phyloP scores from a whole-genome alignment of 30 jellyfish, hydroid and myxozoan genomes.

The Aurelia sp. region DNA sequence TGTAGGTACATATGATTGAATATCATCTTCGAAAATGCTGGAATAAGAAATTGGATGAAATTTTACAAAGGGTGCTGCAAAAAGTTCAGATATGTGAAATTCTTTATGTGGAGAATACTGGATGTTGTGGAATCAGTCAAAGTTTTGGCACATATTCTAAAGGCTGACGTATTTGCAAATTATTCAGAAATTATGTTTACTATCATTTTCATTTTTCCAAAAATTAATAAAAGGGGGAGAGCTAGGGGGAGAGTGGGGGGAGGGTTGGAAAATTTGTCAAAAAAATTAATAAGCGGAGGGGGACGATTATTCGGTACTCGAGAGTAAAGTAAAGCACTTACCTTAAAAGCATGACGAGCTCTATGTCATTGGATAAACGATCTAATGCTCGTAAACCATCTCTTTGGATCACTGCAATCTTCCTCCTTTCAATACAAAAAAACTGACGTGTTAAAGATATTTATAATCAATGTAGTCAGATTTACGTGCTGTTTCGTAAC shows the following conservation, averaged over 20 bases:
- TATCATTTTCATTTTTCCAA: too few relatives aligned
- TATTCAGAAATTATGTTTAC: too few relatives aligned
- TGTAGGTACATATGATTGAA: conserved; percentile 81
- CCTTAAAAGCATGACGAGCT: conserved; percentile 94
- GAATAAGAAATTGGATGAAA: neutral
- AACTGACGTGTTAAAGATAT: neutral
- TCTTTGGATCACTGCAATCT: conserved; percentile 86
- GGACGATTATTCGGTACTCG: too few relatives aligned
- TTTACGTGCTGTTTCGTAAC: too few relatives aligned
- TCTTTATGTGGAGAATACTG: too few relatives aligned
- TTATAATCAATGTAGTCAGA: neutral
- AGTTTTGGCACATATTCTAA: too few relatives aligned
- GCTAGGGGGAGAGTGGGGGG: too few relatives aligned
- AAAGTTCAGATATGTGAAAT: neutral
- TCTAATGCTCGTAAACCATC: conserved; percentile 92
- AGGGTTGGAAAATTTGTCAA: too few relatives aligned
- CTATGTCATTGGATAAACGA: conserved; percentile 85
- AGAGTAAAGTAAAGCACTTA: neutral
- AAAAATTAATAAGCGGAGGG: too few relatives aligned
- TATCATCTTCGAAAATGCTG: conserved; percentile 95
- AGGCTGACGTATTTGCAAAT: too few relatives aligned
- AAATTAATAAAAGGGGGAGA: too few relatives aligned
- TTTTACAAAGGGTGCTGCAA: neutral
- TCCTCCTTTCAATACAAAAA: conserved; percentile 52
- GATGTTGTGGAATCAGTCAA: too few relatives aligned